These are phyloP conservation scores for Meleagris gallopavo DNA, from an alignment of 2,113 vertebrate species.

Conservation along the genomic window DNA sequence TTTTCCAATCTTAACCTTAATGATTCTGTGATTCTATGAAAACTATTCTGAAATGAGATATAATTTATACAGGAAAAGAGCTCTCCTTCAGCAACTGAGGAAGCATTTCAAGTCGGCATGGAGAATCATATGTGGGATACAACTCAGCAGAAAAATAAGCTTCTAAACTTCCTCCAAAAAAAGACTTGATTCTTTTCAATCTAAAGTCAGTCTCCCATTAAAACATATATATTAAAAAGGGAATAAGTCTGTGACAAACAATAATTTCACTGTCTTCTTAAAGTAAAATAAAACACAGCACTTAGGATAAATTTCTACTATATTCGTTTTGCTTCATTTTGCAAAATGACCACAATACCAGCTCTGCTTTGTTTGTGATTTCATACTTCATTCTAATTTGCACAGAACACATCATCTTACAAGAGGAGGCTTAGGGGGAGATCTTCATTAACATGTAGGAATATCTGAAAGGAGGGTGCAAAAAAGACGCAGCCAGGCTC, in stretches of 20 bases:
- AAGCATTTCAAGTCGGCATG: background rate
- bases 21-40: too few species aligned
- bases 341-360: background rate
- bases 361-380: background rate
- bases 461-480: background rate
- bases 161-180: background rate
- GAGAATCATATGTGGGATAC: background rate
- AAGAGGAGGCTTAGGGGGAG: background rate
- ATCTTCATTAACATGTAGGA: background rate
- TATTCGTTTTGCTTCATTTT: background rate
- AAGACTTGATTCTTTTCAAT: background rate
- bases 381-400: background rate
- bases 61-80: background rate
- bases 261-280: background rate
- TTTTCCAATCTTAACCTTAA: too few species aligned
- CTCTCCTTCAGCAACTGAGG: background rate
- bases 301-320: background rate
- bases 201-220: background rate
- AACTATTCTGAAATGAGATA: background rate
- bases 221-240: background rate
- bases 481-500: background rate
- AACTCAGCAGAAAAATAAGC: background rate
- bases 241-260: background rate
- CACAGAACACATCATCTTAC: background rate
- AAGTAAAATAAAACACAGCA: background rate